Conservation (phyloP, 1,140 invertebrate genomes). For the Heliconius eleuchia region DNA sequence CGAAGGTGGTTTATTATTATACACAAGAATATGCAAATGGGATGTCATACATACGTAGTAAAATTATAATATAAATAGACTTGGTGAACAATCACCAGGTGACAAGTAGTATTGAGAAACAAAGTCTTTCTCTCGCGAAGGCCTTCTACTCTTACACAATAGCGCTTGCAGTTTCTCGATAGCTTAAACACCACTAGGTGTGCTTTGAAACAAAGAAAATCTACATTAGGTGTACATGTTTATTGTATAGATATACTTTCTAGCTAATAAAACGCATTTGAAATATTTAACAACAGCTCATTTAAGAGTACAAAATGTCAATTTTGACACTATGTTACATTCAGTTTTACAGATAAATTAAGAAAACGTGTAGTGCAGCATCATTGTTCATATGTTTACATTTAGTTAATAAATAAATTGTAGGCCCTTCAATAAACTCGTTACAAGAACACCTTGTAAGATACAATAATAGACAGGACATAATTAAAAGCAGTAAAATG, state of each 20-base stretch:
- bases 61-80: slow-evolving; percentile 63
- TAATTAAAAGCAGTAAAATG: slow-evolving; percentile 39
- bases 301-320: not conserved
- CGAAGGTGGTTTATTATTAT: slow-evolving; percentile 24
- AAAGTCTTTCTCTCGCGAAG: slow-evolving; percentile 72
- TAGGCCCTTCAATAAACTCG: not conserved
- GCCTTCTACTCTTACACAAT: slow-evolving; percentile 75
- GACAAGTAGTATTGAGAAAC: slow-evolving; percentile 68
- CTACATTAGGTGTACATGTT: not conserved
- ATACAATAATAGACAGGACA: slow-evolving; percentile 4
- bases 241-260: not conserved
- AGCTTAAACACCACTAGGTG: slow-evolving; percentile 41
- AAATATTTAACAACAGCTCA: not conserved
- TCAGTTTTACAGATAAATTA: not conserved
- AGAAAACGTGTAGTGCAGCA: not conserved
- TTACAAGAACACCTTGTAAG: slow-evolving; percentile 1
- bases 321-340: not conserved
- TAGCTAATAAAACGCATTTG: not conserved
- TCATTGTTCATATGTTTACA: not conserved
- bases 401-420: not conserved
- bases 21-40: slow-evolving; percentile 40
- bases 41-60: slow-evolving; percentile 38
- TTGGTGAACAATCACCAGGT: slow-evolving; percentile 64
- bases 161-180: slow-evolving; percentile 53
- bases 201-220: slow-evolving; percentile 32